Base-by-base conservation (phyloP, 2,113 vertebrate genomes). In the Dryoscopus gambensis region DNA sequence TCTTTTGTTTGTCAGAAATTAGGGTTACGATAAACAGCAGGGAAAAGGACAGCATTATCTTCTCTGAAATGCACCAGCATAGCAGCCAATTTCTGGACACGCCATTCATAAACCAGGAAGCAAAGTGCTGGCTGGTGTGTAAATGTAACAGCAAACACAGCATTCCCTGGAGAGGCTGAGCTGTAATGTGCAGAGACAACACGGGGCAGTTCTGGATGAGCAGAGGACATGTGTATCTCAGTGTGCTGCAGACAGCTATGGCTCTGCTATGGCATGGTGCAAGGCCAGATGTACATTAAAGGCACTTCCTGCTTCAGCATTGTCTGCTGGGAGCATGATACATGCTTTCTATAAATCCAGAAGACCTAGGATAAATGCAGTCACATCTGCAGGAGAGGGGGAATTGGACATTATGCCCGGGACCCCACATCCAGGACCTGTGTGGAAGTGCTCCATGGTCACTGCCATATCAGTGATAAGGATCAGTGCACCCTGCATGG, bases 1-100 rank as follows among this genome's bases (percentile, higher is more conserved):
- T 57, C 59, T 88, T 94, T 94, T 94, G 71, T 91, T 85, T 84
- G 63, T 69, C 53, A 83, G 82, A 96, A 96, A 93, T 93, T 52
- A 89, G 64, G 60, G 52, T 93, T 73, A 91, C 15, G n/a, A 87
- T 70, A 78, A 95, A 77, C 63, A 88, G 83, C 79, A 47, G 63
- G 67, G 62, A 24, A 77, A 88, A 90, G 56, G 71, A 70, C 11
- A 52, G 46, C 57, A 80, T 95, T 92, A 65, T 84, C 50, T 79
- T 73, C 79, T 94, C 83, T 63, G 85, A 90, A 92, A 79, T 27
- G 2, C 73, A 76, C 52, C 65, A 73, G 53, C 10, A 0, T 47
- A 88, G 75, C 88, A 93, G 95, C 89, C 73, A 64, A 18, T 84
- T 95, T 92, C 85, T 93, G 83, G 79, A 64, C 49, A 46, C 46